Percentiles rank a stretch among this genome's conserved stretches.
Evolutionary conservation across 2,113 vertebrate species (phyloP).

Genomic region (Coptodon rendalli): DNA sequence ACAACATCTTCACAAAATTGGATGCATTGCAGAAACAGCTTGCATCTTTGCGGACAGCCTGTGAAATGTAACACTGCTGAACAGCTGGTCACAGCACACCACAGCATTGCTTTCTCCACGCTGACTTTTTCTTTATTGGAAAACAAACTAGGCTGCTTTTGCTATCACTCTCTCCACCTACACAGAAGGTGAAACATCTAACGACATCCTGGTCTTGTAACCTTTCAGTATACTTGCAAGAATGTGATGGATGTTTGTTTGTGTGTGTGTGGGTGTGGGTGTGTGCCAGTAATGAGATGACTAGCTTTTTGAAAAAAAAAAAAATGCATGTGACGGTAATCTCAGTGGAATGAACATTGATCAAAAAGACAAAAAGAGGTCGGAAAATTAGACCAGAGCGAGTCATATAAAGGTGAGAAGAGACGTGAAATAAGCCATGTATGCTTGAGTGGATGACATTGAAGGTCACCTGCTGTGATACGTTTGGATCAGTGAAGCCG

Average conservation of each 20-base stretch:
- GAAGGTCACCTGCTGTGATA: constrained; percentile 44
- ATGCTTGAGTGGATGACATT: constrained; percentile 7
- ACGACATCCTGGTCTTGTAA: background rate
- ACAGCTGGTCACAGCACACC: constrained; percentile 39
- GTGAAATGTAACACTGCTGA: constrained; percentile 56
- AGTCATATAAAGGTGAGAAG: constrained; percentile 18
- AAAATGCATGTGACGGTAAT: constrained; percentile 22
- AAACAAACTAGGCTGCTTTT: background rate
- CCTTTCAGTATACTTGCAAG: constrained; percentile 1
- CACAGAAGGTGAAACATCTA: constrained; percentile 6
- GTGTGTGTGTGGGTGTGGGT: background rate
- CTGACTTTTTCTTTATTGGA: constrained; percentile 6
- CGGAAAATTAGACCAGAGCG: constrained; percentile 14
- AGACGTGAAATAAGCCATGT: background rate
- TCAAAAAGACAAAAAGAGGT: constrained; percentile 35
- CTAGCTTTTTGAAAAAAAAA: background rate
- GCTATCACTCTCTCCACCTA: background rate
- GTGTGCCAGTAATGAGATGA: background rate
- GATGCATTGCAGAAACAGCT: constrained; percentile 19
- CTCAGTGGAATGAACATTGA: constrained; percentile 37
- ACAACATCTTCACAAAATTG: background rate
- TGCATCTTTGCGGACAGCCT: constrained; percentile 14
- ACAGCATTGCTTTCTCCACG: constrained; percentile 1
- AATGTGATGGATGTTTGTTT: background rate
- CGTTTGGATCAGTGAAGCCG: constrained; percentile 39